Evolutionary conservation across 2,888 invertebrate genomes (phyloP).

Genomic region (Chymomyza procnemis): DNA sequence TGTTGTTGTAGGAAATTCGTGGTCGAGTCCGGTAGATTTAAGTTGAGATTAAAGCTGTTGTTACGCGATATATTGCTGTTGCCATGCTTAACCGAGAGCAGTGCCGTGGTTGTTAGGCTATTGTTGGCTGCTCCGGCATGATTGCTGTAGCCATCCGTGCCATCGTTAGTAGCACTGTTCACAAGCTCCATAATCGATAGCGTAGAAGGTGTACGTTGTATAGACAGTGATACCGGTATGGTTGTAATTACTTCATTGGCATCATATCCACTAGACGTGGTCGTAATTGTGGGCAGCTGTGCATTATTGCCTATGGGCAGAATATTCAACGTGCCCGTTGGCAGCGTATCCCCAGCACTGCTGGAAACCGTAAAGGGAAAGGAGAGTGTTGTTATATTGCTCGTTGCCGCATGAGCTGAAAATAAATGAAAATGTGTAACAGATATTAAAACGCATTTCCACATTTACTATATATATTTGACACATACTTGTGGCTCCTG

Average conservation of each 20-base stretch:
- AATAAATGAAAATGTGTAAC: background rate
- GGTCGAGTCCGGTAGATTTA: slow-evolving; percentile 64
- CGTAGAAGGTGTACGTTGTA: slow-evolving; percentile 69
- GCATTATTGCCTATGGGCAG: slow-evolving; percentile 63
- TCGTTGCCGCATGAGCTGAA: slow-evolving; percentile 61
- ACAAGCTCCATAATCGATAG: slow-evolving; percentile 69
- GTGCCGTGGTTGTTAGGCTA: slow-evolving; percentile 60
- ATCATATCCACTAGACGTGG: slow-evolving; percentile 65
- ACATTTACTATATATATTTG: no score
- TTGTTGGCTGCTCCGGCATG: slow-evolving; percentile 48
- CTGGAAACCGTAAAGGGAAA: slow-evolving; percentile 76
- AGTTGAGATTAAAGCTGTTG: slow-evolving; percentile 73
- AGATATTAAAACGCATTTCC: background rate
- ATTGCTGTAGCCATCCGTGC: slow-evolving; percentile 40
- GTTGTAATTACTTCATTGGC: slow-evolving; percentile 69
- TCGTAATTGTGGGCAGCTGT: slow-evolving; percentile 71
- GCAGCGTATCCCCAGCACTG: slow-evolving; percentile 67
- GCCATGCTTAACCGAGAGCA: slow-evolving; percentile 70
- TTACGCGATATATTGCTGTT: slow-evolving; percentile 67
- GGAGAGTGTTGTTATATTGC: slow-evolving; percentile 75
- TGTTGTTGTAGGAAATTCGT: slow-evolving; percentile 48
- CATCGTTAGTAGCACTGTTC: slow-evolving; percentile 20
- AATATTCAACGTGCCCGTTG: slow-evolving; percentile 74
- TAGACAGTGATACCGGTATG: slow-evolving; percentile 74
- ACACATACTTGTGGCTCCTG: slow-evolving; percentile 49